Evolutionary conservation across 2,797 vertebrate genomes (phyloP).

Genomic region (Nothura maculosa): DNA sequence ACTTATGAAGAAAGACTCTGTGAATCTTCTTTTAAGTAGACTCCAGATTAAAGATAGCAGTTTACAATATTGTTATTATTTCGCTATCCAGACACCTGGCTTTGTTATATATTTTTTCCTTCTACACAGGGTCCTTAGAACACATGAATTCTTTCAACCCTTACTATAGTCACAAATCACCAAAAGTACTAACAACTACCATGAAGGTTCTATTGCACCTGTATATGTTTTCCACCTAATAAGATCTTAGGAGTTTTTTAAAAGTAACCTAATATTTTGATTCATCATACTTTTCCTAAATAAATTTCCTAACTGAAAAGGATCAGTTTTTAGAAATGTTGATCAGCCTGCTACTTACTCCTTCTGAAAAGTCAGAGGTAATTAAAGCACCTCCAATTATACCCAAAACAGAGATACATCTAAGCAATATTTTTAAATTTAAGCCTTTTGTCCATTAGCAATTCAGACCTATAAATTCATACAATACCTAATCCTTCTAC

Average conservation of each 20-base stretch:
- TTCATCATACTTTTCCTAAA: neutral
- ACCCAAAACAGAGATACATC: rapidly evolving
- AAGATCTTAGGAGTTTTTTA: neutral
- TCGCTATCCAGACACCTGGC: constrained; percentile 8
- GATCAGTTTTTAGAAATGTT: neutral
- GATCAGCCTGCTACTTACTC: neutral
- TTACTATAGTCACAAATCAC: neutral
- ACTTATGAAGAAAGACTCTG: neutral
- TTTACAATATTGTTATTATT: neutral
- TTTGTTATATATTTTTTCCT: neutral
- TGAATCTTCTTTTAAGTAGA: constrained; percentile 43
- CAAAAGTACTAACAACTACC: neutral
- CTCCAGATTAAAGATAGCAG: neutral
- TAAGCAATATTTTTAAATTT: neutral
- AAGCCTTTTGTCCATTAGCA: neutral
- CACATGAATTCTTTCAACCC: neutral
- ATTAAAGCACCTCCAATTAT: neutral
- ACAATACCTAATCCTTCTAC: neutral
- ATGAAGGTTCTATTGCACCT: neutral
- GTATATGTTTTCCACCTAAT: neutral
- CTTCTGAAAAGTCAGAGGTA: neutral
- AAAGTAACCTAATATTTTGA: neutral
- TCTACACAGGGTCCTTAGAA: neutral
- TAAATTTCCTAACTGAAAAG: neutral
- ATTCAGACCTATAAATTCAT: neutral